A percentile compares a stretch with the other conserved stretches of the same genome.
These are phyloP conservation scores for Ruditapes philippinarum DNA, from an alignment of 1,140 invertebrate species.

Conservation along the genomic window DNA sequence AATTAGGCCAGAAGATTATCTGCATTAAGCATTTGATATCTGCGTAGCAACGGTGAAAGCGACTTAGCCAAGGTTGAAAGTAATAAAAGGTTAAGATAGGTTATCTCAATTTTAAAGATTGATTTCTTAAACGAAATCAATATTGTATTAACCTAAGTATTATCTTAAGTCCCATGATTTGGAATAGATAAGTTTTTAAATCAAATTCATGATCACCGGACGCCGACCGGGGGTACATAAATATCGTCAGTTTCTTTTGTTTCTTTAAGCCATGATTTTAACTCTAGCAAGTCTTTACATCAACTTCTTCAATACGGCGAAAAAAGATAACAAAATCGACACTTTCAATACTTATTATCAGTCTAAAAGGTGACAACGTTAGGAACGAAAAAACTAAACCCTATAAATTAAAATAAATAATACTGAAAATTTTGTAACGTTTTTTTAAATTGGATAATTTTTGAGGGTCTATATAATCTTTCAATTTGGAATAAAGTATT, in stretches of 20 bases:
- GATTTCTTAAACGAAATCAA: conserved; percentile 65
- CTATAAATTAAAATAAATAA: too few species aligned
- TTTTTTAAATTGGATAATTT: too few species aligned
- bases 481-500: too few species aligned
- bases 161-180: conserved; percentile 58
- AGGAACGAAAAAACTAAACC: too few species aligned
- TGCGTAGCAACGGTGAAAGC: conserved; percentile 31
- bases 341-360: too few species aligned
- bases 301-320: too few species aligned
- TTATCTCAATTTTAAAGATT: conserved; percentile 66
- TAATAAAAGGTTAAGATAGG: conserved; percentile 64
- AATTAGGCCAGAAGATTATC: conserved; percentile 21
- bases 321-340: too few species aligned
- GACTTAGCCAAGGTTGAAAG: conserved; percentile 50
- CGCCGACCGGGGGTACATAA: not conserved
- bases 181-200: conserved; percentile 55
- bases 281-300: too few species aligned
- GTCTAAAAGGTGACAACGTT: too few species aligned
- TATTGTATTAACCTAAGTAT: conserved; percentile 55
- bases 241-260: not conserved
- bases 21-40: conserved; percentile 14
- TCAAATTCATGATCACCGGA: not conserved
- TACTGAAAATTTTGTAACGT: too few species aligned
- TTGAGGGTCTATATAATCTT: too few species aligned
- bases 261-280: not conserved